A percentile compares a stretch with the other conserved stretches of the same genome.
phyloP scores from a whole-genome alignment of 2,888 invertebrate genomes.

The Brenthis ino region DNA sequence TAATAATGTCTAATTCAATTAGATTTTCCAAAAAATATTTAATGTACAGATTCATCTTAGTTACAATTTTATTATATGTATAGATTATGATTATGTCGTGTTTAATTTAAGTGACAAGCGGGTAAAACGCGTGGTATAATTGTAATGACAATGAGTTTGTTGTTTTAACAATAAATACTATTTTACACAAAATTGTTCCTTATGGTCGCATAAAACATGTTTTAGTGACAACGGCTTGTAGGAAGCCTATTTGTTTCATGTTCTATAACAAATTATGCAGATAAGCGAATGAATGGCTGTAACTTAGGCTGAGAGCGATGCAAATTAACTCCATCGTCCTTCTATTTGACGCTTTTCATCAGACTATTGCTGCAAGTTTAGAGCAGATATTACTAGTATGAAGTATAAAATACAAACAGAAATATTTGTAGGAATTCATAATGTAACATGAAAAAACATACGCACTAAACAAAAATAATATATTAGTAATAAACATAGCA shows the following conservation, averaged over 20 bases:
- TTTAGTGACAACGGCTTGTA: slow-evolving; percentile 67
- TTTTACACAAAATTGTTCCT: slow-evolving; percentile 75
- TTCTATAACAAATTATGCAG: slow-evolving; percentile 76
- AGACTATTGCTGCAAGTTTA: slow-evolving; percentile 63
- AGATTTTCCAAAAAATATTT: no score
- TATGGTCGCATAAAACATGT: slow-evolving; percentile 76
- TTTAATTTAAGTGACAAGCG: slow-evolving; percentile 41
- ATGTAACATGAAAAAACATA: background rate
- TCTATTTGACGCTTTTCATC: slow-evolving; percentile 68
- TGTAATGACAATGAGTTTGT: slow-evolving; percentile 63
- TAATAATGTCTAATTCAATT: no score
- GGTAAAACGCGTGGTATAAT: slow-evolving; percentile 45
- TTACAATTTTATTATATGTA: no score
- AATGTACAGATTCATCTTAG: no score
- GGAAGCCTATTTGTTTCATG: slow-evolving; percentile 73
- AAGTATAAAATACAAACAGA: no score
- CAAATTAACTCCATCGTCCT: slow-evolving; percentile 72
- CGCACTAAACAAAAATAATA: slow-evolving; percentile 45
- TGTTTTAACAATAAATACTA: slow-evolving; percentile 67
- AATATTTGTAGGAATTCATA: slow-evolving; percentile 27
- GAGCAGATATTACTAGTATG: slow-evolving; percentile 53
- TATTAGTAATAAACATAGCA: slow-evolving; percentile 51
- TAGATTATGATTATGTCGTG: slow-evolving; percentile 10
- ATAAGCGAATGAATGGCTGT: slow-evolving; percentile 75
- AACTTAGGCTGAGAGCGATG: slow-evolving; percentile 74